Conservation (phyloP, 2,797 vertebrate genomes). For the Rhabdophis nuchalis region DNA sequence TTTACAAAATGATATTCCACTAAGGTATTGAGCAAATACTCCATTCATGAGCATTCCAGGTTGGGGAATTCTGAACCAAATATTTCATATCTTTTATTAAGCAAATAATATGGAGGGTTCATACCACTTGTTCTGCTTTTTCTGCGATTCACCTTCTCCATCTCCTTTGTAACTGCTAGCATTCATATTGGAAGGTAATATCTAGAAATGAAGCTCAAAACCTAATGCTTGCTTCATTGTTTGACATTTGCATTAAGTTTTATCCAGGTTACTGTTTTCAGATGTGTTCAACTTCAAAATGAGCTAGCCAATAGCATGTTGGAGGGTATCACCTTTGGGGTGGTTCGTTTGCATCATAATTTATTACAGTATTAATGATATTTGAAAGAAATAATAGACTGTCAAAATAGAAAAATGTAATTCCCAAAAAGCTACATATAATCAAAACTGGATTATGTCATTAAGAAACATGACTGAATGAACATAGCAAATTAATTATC, state of each 20-base stretch:
- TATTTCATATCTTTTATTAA: neutral
- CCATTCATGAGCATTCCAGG: neutral
- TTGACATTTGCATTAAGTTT: neutral
- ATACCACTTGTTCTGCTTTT: neutral
- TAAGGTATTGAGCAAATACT: neutral
- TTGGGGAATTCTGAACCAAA: neutral
- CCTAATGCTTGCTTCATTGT: neutral
- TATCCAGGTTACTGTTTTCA: neutral
- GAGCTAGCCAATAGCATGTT: neutral
- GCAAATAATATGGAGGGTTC: neutral
- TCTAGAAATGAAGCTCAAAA: neutral
- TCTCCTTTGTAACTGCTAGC: neutral
- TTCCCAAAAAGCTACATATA: neutral
- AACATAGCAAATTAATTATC: neutral
- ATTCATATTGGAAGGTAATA: neutral
- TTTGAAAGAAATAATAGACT: neutral
- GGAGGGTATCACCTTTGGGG: neutral
- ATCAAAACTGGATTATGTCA: neutral
- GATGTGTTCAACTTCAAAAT: neutral
- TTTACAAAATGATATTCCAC: neutral
- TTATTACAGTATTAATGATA: neutral
- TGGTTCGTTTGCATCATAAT: neutral
- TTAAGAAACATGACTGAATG: neutral
- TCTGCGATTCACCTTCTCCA: neutral
- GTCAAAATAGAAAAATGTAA: neutral